Conservation (phyloP, 2,113 vertebrate species). For the Tinamus guttatus region DNA sequence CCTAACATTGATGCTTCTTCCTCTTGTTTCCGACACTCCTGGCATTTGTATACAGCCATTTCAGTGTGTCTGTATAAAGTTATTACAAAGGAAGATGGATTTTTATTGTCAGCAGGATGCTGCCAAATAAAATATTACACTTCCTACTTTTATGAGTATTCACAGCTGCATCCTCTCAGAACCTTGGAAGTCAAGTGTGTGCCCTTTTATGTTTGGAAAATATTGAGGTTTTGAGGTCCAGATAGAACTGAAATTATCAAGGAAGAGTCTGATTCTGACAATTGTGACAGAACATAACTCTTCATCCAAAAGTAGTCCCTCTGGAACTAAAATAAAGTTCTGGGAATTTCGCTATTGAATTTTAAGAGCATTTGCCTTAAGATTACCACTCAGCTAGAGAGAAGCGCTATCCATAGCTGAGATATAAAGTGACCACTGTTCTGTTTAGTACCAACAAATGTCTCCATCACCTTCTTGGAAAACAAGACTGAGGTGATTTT, state of each 20-base stretch:
- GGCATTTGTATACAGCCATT: background rate
- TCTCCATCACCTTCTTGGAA: background rate
- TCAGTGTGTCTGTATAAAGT: background rate
- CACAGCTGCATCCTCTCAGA: background rate
- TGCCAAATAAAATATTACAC: slow-evolving; percentile 29
- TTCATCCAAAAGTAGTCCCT: background rate
- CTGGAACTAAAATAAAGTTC: background rate
- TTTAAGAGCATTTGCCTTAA: background rate
- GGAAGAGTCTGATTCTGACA: background rate
- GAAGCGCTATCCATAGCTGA: background rate
- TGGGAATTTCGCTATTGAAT: background rate
- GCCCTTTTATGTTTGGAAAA: slow-evolving; percentile 33
- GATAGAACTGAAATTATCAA: background rate
- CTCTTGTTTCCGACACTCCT: background rate
- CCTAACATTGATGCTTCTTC: background rate
- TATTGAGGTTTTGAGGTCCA: background rate
- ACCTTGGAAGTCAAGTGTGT: background rate
- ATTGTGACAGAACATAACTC: background rate
- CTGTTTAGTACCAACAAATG: background rate
- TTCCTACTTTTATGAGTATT: background rate
- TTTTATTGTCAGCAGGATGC: slow-evolving; percentile 14
- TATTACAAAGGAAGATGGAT: slow-evolving; percentile 35
- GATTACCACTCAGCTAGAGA: background rate
- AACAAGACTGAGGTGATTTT: background rate
- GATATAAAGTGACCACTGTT: fast-evolving